A percentile compares a stretch with the other conserved stretches of the same genome.
phyloP scores from a whole-genome alignment of 2,113 vertebrate species.

The Gorsachius goisagi region DNA sequence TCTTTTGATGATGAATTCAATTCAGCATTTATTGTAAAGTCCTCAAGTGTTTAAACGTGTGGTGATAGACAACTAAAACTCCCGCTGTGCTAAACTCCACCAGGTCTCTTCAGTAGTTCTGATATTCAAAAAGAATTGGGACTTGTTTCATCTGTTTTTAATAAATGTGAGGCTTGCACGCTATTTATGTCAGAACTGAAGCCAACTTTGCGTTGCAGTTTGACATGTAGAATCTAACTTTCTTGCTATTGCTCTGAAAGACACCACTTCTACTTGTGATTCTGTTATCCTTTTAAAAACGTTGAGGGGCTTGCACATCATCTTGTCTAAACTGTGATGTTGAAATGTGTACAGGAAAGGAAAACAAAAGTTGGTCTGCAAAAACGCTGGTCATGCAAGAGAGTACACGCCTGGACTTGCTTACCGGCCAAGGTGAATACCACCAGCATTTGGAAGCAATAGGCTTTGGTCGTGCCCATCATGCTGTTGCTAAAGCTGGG shows the following conservation, averaged over 20 bases:
- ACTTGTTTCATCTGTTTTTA: conserved; percentile 58
- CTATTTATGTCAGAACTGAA: conserved; percentile 23
- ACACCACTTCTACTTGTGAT: not conserved
- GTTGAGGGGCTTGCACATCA: not conserved
- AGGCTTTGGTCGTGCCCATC: rapidly evolving
- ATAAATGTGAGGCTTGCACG: not conserved
- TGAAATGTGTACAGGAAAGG: not conserved
- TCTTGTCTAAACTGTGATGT: not conserved
- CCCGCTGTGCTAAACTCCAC: not conserved
- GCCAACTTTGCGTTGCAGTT: not conserved
- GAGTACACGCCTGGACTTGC: not conserved
- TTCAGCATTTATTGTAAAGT: conserved; percentile 44
- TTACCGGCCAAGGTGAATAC: not conserved
- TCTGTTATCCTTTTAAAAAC: not conserved
- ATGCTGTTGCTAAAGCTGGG: not conserved
- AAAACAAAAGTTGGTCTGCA: not conserved
- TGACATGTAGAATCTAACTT: not conserved
- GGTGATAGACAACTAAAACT: conserved; percentile 43
- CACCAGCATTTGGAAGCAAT: not conserved
- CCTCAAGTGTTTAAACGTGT: conserved; percentile 19
- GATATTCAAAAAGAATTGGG: conserved; percentile 23
- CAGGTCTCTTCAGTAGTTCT: conserved; percentile 23
- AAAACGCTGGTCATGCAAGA: not conserved
- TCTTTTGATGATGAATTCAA: conserved; percentile 62
- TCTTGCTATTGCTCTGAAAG: not conserved